Base-by-base conservation (phyloP, 2,888 invertebrate species). In the Drosophila colorata region DNA sequence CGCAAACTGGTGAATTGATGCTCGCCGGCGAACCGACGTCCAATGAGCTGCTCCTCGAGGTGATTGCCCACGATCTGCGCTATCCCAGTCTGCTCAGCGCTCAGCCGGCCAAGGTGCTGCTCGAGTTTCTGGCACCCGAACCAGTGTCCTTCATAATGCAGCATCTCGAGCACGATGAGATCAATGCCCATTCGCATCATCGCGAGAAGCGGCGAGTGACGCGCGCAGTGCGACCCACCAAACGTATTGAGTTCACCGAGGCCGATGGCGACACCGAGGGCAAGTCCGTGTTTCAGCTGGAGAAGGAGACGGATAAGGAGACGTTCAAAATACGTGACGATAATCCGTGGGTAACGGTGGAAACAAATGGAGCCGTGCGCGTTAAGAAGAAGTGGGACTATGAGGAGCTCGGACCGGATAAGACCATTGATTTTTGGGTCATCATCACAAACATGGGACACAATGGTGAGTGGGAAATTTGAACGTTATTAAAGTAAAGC, bases 361-460 rank as follows among this genome's bases (percentile, higher is more conserved):
- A 97, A 92, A 95, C 96, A 46, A 97, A 97, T 93, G 98, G 98
- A 83, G 96, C 97, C 60, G 97, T 98, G 89, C 95, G 96, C 90
- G 98, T 98, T 76, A 97, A 97, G 93, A 97, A 97, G 95, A 97
- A 97, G 95, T 98, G 98, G 98, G 98, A 98, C 94, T 98, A 97
- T 92, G 98, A 98, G 91, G 98, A 98, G 90, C 93, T 98, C 48
- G 98, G 98, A 25, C 97, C 97, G 2, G 98, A 98, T 93, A 98
- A 98, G 92, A 98, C 97, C 13, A 98, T 98, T 90, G 98, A 98
- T 93, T 98, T 98, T 92, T 98, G 98, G 98, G 98, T 98, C 56
- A 97, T 97, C 58, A 98, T 98, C 88, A 97, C 96, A 63, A 98
- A 98, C 92, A 95, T 96, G 74, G 97, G 97, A 93, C 96, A 96